Conservation (phyloP, 2,888 invertebrate genomes). For the Plebejus anna region DNA sequence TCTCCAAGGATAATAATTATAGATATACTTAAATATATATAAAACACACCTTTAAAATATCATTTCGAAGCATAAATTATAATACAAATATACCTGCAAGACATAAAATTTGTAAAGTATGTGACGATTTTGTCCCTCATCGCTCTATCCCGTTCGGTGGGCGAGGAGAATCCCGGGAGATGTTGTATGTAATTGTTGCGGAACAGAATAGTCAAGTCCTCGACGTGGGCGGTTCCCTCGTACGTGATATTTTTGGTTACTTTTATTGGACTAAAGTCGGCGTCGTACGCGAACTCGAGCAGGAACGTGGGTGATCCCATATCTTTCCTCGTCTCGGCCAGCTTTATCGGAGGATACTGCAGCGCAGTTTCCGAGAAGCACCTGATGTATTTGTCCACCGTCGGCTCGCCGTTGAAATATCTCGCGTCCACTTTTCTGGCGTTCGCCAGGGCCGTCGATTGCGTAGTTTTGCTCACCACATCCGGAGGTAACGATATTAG, state of each 20-base stretch:
- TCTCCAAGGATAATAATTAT: not conserved
- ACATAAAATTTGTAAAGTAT: constrained; percentile 56
- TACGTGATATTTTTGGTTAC: constrained; percentile 54
- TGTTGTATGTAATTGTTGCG: constrained; percentile 50
- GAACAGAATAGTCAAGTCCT: constrained; percentile 80
- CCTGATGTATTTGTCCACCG: constrained; percentile 50
- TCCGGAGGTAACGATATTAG: constrained; percentile 47
- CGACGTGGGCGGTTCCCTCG: constrained; percentile 77
- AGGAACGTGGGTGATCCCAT: constrained; percentile 67
- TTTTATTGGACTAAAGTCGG: constrained; percentile 69
- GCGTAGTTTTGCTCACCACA: constrained; percentile 45
- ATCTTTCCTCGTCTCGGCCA: constrained; percentile 45
- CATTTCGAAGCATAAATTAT: not conserved
- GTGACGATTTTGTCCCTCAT: constrained; percentile 57
- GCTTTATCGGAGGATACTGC: constrained; percentile 55
- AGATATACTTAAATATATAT: not conserved
- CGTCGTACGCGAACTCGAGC: constrained; percentile 76
- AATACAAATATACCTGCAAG: constrained; percentile 50
- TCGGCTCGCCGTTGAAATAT: constrained; percentile 51
- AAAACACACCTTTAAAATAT: not conserved
- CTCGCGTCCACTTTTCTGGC: constrained; percentile 44
- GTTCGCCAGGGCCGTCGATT: constrained; percentile 40
- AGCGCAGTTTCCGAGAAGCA: constrained; percentile 54
- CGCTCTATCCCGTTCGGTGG: constrained; percentile 42
- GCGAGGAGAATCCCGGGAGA: constrained; percentile 38